These are phyloP conservation scores for Menidia beryllina DNA, from an alignment of 2,113 vertebrate species.

Conservation along the genomic window DNA sequence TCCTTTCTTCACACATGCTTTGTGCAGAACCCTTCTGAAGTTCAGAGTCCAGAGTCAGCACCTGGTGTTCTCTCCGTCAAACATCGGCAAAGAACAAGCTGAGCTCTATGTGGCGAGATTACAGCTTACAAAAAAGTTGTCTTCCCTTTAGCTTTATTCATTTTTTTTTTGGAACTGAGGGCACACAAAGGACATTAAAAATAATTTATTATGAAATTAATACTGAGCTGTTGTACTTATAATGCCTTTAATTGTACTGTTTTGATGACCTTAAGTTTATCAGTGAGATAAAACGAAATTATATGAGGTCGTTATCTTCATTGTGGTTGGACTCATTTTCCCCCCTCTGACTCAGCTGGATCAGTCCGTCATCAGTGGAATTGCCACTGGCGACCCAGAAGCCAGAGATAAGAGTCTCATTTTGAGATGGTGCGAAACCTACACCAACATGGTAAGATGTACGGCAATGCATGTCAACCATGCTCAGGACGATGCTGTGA, in stretches of 20 bases:
- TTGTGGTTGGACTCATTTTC: neutral
- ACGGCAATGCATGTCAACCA: neutral
- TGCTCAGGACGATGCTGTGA: neutral
- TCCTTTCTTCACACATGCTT: neutral
- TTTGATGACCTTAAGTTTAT: slow-evolving; percentile 13
- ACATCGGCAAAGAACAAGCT: too few species aligned
- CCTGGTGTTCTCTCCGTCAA: neutral
- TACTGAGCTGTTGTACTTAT: neutral
- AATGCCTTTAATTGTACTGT: neutral
- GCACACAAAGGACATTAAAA: neutral
- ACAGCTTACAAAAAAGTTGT: neutral
- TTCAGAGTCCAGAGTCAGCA: neutral
- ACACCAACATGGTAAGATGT: slow-evolving; percentile 83
- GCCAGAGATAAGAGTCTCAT: slow-evolving; percentile 90
- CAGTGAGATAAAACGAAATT: slow-evolving; percentile 7
- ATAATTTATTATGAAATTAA: neutral
- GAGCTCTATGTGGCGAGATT: neutral
- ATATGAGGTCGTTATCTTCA: slow-evolving; percentile 4
- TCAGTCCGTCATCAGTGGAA: slow-evolving; percentile 85
- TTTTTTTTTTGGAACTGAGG: neutral
- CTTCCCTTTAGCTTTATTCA: neutral
- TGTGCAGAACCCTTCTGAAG: neutral
- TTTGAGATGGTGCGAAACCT: slow-evolving; percentile 87
- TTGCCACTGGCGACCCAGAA: slow-evolving; percentile 85
- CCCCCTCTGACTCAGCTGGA: slow-evolving; percentile 83